These are phyloP conservation scores for Cyanistes caeruleus DNA, from an alignment of 2,113 vertebrate species.

Conservation along the genomic window DNA sequence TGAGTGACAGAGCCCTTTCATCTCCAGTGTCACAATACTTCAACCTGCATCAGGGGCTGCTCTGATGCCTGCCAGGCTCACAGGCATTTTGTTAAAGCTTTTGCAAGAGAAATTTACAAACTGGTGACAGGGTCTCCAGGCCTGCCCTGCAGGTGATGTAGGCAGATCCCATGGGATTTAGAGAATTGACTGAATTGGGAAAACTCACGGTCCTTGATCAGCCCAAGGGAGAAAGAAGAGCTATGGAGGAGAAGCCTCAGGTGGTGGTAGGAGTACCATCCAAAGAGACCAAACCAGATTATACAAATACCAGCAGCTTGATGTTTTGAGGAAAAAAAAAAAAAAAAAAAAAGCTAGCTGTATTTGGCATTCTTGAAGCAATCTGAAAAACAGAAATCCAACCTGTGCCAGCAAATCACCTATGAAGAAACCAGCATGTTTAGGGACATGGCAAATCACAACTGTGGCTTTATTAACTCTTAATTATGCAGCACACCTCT, in stretches of 20 bases:
- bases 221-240: not conserved
- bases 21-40: not conserved
- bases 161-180: not conserved
- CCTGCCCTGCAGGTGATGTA: not conserved
- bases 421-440: not conserved
- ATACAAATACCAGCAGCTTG: not conserved
- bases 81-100: not conserved
- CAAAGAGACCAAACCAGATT: not conserved
- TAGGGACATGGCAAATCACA: not conserved
- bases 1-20: not conserved
- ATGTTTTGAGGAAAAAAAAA: not conserved
- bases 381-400: not conserved
- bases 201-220: not conserved
- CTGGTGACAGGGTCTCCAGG: not conserved
- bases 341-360: not conserved
- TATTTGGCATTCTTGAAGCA: not conserved
- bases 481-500: not conserved
- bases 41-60: not conserved
- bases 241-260: fast-evolving
- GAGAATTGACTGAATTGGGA: not conserved
- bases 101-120: not conserved
- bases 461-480: not conserved
- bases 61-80: not conserved
- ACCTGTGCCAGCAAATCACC: not conserved
- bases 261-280: not conserved